A percentile compares a stretch with the other conserved stretches of the same genome.
Evolutionary conservation across 1,140 invertebrate species (phyloP).

Genomic region (Drosophila seguyi): DNA sequence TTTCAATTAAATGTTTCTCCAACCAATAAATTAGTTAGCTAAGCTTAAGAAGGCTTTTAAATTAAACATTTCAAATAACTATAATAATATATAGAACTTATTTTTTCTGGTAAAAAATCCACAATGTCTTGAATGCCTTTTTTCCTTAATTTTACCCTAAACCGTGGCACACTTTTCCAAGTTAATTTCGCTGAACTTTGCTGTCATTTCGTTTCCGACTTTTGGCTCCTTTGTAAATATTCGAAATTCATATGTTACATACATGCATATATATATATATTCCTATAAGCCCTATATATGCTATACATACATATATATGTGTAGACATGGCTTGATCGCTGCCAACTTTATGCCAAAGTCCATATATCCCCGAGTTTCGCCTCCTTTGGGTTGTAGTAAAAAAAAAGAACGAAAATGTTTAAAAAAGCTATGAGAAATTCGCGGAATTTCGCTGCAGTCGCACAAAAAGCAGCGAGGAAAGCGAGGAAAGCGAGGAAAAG

Average conservation of each 20-base stretch:
- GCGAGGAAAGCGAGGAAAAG: background rate
- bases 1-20: too few species aligned
- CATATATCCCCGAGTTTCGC: constrained; percentile 33
- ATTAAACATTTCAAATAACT: background rate
- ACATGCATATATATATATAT: background rate
- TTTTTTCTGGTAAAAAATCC: background rate
- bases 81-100: background rate
- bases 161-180: background rate
- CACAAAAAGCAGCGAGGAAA: constrained; percentile 55
- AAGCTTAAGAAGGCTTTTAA: background rate
- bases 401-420: constrained; percentile 12
- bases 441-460: constrained; percentile 80
- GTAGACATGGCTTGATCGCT: constrained; percentile 42
- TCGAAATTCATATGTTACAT: constrained; percentile 30
- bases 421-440: constrained; percentile 68
- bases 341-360: constrained; percentile 54
- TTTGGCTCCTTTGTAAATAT: constrained; percentile 29
- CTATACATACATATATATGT: background rate
- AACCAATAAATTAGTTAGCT: too few species aligned
- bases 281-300: constrained; percentile 10
- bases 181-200: constrained; percentile 27
- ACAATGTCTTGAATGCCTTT: background rate
- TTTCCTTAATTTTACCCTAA: background rate
- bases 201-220: background rate
- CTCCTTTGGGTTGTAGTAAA: background rate